phyloP scores from a whole-genome alignment of 2,797 vertebrate species.

The Sebastes hubbsi region DNA sequence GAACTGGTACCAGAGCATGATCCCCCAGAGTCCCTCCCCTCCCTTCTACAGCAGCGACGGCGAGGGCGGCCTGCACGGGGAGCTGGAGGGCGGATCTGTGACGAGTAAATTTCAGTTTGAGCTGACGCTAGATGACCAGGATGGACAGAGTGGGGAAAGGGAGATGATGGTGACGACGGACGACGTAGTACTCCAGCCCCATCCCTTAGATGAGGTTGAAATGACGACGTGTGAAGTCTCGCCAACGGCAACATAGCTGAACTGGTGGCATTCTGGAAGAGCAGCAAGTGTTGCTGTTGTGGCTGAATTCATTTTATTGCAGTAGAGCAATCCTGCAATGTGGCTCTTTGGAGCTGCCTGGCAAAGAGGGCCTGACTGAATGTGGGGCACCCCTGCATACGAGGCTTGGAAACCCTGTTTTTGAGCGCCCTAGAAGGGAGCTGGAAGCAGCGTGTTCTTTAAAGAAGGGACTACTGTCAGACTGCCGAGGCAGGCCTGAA shows the following conservation, averaged over 20 bases:
- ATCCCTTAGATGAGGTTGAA: constrained; percentile 48
- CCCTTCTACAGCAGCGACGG: constrained; percentile 88
- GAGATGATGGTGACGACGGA: constrained; percentile 78
- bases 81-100: constrained; percentile 81
- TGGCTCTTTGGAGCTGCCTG: constrained; percentile 72
- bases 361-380: constrained; percentile 58
- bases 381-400: constrained; percentile 69
- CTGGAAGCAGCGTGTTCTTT: constrained; percentile 51
- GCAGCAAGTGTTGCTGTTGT: constrained; percentile 48
- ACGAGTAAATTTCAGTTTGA: constrained; percentile 96
- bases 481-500: constrained; percentile 31
- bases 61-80: constrained; percentile 80
- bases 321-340: constrained; percentile 81
- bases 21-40: constrained; percentile 97
- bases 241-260: constrained; percentile 86
- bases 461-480: constrained; percentile 36
- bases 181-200: constrained; percentile 24
- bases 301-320: constrained; percentile 67
- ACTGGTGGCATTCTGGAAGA: constrained; percentile 49
- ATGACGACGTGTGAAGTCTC: constrained; percentile 81
- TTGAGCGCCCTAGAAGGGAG: constrained; percentile 59
- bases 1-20: constrained; percentile 99
- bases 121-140: constrained; percentile 86
- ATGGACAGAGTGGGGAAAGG: constrained; percentile 72
- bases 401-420: constrained; percentile 84